A percentile compares a stretch with the other conserved stretches of the same genome.
phyloP scores from a whole-genome alignment of 2,888 invertebrate genomes.

The Caenorhabditis becei region DNA sequence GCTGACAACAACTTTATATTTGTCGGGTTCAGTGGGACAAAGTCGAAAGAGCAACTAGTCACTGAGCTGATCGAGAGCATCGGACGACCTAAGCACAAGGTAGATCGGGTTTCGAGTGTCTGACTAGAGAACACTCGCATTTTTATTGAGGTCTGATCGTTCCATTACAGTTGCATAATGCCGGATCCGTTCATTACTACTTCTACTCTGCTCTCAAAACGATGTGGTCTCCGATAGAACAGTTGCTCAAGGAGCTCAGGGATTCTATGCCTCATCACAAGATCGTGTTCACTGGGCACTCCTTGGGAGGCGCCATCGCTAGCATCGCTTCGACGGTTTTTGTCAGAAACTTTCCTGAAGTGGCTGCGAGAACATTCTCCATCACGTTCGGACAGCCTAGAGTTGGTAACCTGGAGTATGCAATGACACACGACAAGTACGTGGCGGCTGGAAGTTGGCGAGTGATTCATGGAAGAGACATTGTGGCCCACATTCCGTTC shows the following conservation, averaged over 20 bases:
- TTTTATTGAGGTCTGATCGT: neutral
- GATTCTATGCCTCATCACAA: constrained; percentile 53
- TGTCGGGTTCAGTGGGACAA: constrained; percentile 78
- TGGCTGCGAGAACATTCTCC: constrained; percentile 50
- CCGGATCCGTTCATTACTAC: constrained; percentile 79
- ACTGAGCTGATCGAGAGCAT: constrained; percentile 79
- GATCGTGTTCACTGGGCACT: constrained; percentile 79
- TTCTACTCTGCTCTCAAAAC: constrained; percentile 76
- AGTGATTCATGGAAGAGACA: constrained; percentile 73
- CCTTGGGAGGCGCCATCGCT: constrained; percentile 78
- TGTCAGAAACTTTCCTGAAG: constrained; percentile 65
- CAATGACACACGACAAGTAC: constrained; percentile 71
- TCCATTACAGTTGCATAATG: constrained; percentile 71
- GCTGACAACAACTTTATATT: constrained; percentile 72
- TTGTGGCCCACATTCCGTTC: constrained; percentile 77
- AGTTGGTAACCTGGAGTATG: constrained; percentile 79
- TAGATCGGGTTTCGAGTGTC: constrained; percentile 31
- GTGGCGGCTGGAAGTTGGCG: constrained; percentile 73
- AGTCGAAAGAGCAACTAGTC: constrained; percentile 76
- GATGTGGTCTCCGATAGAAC: constrained; percentile 70
- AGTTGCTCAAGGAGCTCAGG: constrained; percentile 32
- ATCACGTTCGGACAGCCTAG: constrained; percentile 80
- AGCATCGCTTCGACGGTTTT: constrained; percentile 76
- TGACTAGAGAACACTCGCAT: constrained; percentile 16
- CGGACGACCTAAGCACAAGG: constrained; percentile 72